phyloP scores from a whole-genome alignment of 2,113 vertebrate species.

The Triplophysa siluroides region DNA sequence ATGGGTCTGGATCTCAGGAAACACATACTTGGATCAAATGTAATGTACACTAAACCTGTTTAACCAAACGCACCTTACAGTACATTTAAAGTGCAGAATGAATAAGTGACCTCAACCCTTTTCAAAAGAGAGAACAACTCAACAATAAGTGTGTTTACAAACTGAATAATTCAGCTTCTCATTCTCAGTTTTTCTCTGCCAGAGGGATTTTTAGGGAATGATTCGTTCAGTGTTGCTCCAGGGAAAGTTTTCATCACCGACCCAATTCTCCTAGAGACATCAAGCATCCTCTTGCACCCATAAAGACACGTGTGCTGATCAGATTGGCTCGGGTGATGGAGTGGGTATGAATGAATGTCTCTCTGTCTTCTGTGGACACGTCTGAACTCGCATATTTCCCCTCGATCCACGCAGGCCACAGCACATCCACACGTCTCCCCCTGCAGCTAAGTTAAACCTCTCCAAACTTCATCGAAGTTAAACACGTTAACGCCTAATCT shows the following conservation, averaged over 20 bases:
- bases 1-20: too few species aligned
- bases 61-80: too few species aligned
- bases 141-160: too few species aligned
- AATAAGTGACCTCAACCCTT: too few species aligned
- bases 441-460: neutral
- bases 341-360: conserved; percentile 35
- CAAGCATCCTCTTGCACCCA: too few species aligned
- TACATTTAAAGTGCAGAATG: too few species aligned
- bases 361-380: conserved; percentile 58
- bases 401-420: neutral
- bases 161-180: neutral
- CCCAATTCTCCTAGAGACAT: too few species aligned
- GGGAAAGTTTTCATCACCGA: conserved; percentile 16
- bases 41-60: too few species aligned
- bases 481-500: neutral
- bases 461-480: neutral
- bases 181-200: neutral
- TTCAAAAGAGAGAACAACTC: too few species aligned
- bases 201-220: neutral
- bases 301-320: neutral
- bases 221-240: neutral
- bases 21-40: too few species aligned
- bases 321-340: neutral
- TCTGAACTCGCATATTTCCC: conserved; percentile 36
- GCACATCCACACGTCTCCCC: neutral